Conservation (phyloP, 92 coral and sea anemone species). For the Pocillopora grandis region DNA sequence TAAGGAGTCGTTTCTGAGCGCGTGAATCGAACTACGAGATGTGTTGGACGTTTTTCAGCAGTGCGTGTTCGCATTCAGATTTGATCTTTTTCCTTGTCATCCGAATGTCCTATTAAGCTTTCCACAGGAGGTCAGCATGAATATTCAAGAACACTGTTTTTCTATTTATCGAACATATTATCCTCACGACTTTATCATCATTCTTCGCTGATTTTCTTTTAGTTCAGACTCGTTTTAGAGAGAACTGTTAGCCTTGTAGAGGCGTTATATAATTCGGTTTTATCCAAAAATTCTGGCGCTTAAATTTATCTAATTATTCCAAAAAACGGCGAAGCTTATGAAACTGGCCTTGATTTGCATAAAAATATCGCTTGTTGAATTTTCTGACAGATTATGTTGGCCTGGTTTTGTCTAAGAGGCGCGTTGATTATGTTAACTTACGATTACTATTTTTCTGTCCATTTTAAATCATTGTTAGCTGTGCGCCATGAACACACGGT, state of each 20-base stretch:
- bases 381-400: slow-evolving; percentile 11
- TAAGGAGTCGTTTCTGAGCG: not conserved
- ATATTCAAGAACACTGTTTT: slow-evolving; percentile 29
- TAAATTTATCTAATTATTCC: not conserved
- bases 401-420: slow-evolving; percentile 1
- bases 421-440: not conserved
- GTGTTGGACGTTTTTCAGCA: not conserved
- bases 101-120: slow-evolving; percentile 9
- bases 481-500: not conserved
- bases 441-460: not conserved
- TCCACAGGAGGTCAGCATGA: slow-evolving; percentile 23
- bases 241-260: not conserved
- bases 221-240: not conserved
- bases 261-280: not conserved
- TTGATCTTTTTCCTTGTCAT: slow-evolving; percentile 16
- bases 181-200: not conserved
- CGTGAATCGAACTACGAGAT: too few relatives aligned
- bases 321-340: not conserved
- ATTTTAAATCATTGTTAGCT: not conserved
- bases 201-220: not conserved
- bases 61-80: slow-evolving; percentile 11
- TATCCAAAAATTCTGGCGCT: not conserved
- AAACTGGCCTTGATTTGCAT: slow-evolving; percentile 13
- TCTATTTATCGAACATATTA: not conserved
- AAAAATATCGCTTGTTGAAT: slow-evolving; percentile 15